Percentiles rank a stretch among this genome's conserved stretches.
Evolutionary conservation across 2,113 vertebrate species (phyloP).

Genomic region (Menidia beryllina): DNA sequence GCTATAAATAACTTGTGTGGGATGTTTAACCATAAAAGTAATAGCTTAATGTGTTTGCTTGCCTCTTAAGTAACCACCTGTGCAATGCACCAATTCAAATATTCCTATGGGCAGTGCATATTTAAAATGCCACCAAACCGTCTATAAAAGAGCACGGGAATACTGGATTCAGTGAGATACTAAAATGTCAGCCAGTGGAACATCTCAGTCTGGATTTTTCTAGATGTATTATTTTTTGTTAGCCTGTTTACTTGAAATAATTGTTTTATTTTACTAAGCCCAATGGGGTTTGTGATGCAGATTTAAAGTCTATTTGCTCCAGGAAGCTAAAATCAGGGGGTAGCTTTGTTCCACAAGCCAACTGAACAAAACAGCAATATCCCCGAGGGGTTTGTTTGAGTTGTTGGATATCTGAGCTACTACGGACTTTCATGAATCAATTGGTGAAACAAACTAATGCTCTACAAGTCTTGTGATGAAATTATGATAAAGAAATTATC

Average conservation of each 20-base stretch:
- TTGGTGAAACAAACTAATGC: too few species aligned
- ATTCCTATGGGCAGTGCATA: neutral
- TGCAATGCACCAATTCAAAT: neutral
- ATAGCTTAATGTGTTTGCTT: constrained; percentile 12
- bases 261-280: constrained; percentile 16
- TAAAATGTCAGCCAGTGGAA: constrained; percentile 8
- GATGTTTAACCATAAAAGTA: constrained; percentile 21
- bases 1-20: neutral
- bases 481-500: too few species aligned
- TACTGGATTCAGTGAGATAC: neutral
- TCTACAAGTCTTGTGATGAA: too few species aligned
- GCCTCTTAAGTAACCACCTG: constrained; percentile 13
- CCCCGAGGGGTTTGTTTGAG: neutral
- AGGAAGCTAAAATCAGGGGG: constrained; percentile 29
- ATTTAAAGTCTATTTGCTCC: constrained; percentile 41
- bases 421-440: too few species aligned
- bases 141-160: neutral
- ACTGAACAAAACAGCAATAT: constrained; percentile 32
- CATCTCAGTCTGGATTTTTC: neutral
- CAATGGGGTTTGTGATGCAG: constrained; percentile 23
- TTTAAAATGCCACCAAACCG: constrained; percentile 10
- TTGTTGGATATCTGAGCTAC: constrained; percentile 19
- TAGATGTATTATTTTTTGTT: too few species aligned
- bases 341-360: constrained; percentile 44
- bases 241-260: too few species aligned